Base-by-base conservation (phyloP, 2,888 invertebrate genomes). In the Eupithecia inturbata region DNA sequence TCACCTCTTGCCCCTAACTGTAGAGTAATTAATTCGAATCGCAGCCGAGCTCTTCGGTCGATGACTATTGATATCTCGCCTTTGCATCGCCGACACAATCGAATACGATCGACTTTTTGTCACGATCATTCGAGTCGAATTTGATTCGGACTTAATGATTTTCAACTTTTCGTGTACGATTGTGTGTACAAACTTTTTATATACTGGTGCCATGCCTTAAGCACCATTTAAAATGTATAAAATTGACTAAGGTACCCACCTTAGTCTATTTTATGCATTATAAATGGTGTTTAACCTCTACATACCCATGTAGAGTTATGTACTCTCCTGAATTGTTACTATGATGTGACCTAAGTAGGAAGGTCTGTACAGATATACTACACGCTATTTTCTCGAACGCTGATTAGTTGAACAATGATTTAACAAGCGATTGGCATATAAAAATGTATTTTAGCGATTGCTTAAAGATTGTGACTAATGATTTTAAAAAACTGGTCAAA, bases 61-160 rank as follows among this genome's bases (percentile, higher is more conserved):
- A 90, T 91, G 91, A 92, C 92, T 91, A 90, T 91, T 92, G 92
- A 91, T 90, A 92, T 91, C 89, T 83, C 80, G 81, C 83, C 86
- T 89, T 86, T 89, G 88, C 86, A 78, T 84, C 85, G 89, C 92
- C 91, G 92, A 89, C 92, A 88, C 88, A 88, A 89, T 90, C 87
- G 87, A 84, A 88, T 84, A 84, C 84, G 87, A 91, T 90, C 88
- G 86, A 89, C 83, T 92, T 94, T 94, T 93, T 93, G 88, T 88
- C 85, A 84, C 84, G 81, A 85, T 88, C 87, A 89, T 89, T 89
- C 87, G 86, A 88, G 86, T 86, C 85, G 85, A 90, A 93, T 93
- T 94, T 88, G 93, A 93, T 91, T 91, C 90, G 89, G 90, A 89
- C 75, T 76, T 77, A 72, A 73, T 75, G 76, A 71, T 74, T 73